Base-by-base conservation (phyloP, 2,113 vertebrate species). In the Ardeotis arabs region DNA sequence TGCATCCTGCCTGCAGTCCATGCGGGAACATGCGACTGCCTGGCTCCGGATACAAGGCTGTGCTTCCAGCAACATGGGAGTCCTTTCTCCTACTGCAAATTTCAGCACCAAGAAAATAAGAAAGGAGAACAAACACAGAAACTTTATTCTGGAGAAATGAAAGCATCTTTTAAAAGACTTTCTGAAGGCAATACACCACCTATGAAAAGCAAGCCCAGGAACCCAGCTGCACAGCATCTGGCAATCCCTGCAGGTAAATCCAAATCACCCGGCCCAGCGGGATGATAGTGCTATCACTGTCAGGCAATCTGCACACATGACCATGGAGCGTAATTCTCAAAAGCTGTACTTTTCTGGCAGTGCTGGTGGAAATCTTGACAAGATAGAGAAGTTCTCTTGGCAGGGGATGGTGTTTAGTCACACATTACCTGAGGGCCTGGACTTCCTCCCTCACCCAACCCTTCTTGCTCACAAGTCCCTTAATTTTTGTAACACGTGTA, bases 291-390 rank as follows among this genome's bases (percentile, higher is more conserved):
- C 53, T 39, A 3, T 4, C 5, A 4, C 84, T 52, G 56, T 5
- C 68, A 25, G 45, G 39, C 59, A 45, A 23, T 2, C 50, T 19
- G 0, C 4, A 1, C 39, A 8, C 9, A 3, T 16, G 66, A 58
- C 5, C 12, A 3, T 0, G 50, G 44, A 28, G 14, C 28, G 58
- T 1, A 9, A 4, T 24, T 60, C 77, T 15, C 66, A 14, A 37
- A 29, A 69, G 41, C 2, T 2, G 29, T 4, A 4, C 12, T 47
- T 39, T 81, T 77, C 89, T 94, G 93, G 92, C 96, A 67, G 50
- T 8, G 41, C 4, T 5, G 15, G 13, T 96, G 96, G 96, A 97
- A 95, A 97, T 5, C 66, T 91, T 96, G 96, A 95, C 83, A 69
- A 80, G 87, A 91, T 0, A 83, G 68, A n/a, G 74, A 11, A 87